phyloP scores from a whole-genome alignment of 1,140 invertebrate genomes.

The Zaprionus ghesquierei region DNA sequence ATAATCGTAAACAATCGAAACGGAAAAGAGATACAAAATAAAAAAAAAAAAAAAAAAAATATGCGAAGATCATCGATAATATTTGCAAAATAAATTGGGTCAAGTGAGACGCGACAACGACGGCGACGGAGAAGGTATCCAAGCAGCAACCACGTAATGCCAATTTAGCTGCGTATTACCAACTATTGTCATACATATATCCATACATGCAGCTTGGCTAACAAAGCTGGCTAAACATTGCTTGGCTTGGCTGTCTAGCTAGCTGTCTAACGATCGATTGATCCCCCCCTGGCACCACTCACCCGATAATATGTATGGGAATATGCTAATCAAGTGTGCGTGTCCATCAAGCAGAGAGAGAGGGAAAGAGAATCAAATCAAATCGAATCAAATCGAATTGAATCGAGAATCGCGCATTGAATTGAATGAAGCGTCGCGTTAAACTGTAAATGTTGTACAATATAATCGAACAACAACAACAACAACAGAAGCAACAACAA shows the following conservation, averaged over 20 bases:
- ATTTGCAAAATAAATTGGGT: constrained; percentile 75
- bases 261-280: constrained; percentile 18
- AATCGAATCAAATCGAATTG: constrained; percentile 2
- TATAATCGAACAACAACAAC: no score
- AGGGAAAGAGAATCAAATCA: constrained; percentile 31
- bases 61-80: constrained; percentile 40
- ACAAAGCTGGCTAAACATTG: no score
- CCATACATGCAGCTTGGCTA: not conserved
- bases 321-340: constrained; percentile 74
- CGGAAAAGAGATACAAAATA: no score
- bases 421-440: constrained; percentile 53
- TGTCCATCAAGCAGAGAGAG: constrained; percentile 25
- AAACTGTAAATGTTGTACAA: constrained; percentile 79
- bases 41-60: not conserved
- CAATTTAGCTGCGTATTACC: constrained; percentile 25
- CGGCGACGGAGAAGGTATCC: no score
- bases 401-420: constrained; percentile 5
- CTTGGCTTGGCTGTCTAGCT: not conserved
- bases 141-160: constrained; percentile 62
- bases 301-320: constrained; percentile 4
- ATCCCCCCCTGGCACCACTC: not conserved
- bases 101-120: constrained; percentile 44
- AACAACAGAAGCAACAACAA: not conserved
- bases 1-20: not conserved
- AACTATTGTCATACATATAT: not conserved